A percentile compares a stretch with the other conserved stretches of the same genome.
These are phyloP conservation scores for Stenoptilia bipunctidactyla DNA, from an alignment of 2,888 invertebrate species.

Conservation along the genomic window DNA sequence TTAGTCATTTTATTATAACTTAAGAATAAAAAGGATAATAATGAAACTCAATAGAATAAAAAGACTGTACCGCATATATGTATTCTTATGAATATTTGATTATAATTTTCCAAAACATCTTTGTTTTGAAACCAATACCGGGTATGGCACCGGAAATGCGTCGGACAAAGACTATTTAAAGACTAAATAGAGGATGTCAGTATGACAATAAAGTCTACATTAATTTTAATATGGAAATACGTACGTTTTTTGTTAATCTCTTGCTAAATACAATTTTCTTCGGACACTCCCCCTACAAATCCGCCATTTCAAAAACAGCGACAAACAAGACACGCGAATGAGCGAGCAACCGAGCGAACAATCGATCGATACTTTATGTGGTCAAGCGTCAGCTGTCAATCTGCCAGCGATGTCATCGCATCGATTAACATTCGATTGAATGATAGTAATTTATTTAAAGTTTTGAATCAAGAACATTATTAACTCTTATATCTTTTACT, in stretches of 20 bases:
- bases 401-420: constrained; percentile 15
- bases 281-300: constrained; percentile 67
- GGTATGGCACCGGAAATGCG: constrained; percentile 49
- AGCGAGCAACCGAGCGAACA: constrained; percentile 17
- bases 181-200: too few relatives aligned
- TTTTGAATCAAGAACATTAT: too few relatives aligned
- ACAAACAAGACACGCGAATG: constrained; percentile 30
- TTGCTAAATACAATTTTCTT: constrained; percentile 10
- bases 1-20: background rate
- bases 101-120: constrained; percentile 27
- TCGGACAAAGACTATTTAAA: constrained; percentile 12
- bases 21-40: background rate
- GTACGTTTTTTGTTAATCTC: too few relatives aligned
- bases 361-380: constrained; percentile 37
- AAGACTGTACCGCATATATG: too few relatives aligned
- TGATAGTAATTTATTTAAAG: too few relatives aligned
- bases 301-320: constrained; percentile 62
- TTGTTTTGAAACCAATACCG: constrained; percentile 65
- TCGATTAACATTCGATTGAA: background rate
- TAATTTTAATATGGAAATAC: too few relatives aligned
- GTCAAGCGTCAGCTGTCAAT: background rate
- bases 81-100: too few relatives aligned
- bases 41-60: too few relatives aligned
- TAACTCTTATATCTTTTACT: too few relatives aligned
- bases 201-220: too few relatives aligned